Percentiles rank a stretch among this genome's conserved stretches.
Evolutionary conservation across 2,888 invertebrate species (phyloP).

Genomic region (Drosophila mimica): DNA sequence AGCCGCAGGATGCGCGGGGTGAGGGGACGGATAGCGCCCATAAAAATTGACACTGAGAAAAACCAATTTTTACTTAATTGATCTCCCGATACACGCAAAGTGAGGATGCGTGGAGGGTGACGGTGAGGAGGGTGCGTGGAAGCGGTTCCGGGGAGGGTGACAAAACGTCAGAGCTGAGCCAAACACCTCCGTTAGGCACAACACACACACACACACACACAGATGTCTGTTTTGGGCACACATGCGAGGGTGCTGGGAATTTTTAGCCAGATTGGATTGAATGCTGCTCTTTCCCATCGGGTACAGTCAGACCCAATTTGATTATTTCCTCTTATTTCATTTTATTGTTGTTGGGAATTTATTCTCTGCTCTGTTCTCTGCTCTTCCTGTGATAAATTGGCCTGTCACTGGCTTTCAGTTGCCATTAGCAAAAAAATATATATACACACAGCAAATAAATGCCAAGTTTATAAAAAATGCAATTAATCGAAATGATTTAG

Average conservation of each 20-base stretch:
- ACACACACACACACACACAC: slow-evolving; percentile 20
- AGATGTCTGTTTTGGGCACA: slow-evolving; percentile 26
- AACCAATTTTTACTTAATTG: slow-evolving; percentile 58
- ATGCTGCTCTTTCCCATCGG: slow-evolving; percentile 17
- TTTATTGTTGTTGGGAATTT: slow-evolving; percentile 19
- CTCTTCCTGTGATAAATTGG: slow-evolving; percentile 45
- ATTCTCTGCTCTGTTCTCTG: slow-evolving; percentile 13
- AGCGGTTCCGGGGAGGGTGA: slow-evolving; percentile 46
- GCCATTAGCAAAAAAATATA: slow-evolving; percentile 41
- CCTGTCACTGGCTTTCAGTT: slow-evolving; percentile 36
- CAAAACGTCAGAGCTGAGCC: slow-evolving; percentile 2
- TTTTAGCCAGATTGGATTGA: slow-evolving; percentile 27
- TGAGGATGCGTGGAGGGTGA: slow-evolving; percentile 19
- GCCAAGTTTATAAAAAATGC: slow-evolving; percentile 13
- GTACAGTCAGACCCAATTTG: slow-evolving; percentile 66
- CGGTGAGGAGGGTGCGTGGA: slow-evolving; percentile 3
- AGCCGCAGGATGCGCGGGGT: slow-evolving; percentile 18
- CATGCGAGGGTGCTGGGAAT: slow-evolving; percentile 38
- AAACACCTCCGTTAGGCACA: slow-evolving; percentile 53
- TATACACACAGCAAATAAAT: slow-evolving; percentile 16
- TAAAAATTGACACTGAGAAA: slow-evolving; percentile 43
- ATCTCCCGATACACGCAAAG: slow-evolving; percentile 48
- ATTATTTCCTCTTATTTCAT: slow-evolving; percentile 39
- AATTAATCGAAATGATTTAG: slow-evolving; percentile 8
- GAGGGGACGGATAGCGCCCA: neutral